Evolutionary conservation across 2,797 vertebrate species (phyloP), one percentile per base, ranked within the genome.

Genomic region (Hapalemur alaotrensis): DNA sequence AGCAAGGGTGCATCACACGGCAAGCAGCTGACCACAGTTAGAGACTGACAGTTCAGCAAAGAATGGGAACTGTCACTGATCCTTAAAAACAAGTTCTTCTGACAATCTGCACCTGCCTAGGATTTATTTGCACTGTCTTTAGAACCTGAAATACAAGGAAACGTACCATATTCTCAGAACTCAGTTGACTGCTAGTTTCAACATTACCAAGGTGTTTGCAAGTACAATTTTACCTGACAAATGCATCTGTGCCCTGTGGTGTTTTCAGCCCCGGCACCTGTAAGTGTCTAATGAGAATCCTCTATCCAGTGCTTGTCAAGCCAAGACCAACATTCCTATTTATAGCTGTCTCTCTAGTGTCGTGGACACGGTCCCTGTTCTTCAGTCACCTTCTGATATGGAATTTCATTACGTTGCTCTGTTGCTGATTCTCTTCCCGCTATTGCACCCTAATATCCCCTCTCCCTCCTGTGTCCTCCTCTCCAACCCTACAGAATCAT

Each of bases 21-120:
- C 38, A 57, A 84, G 54, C 35, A 48, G 57, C 20, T 95, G 73
- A 41, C 95, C 92, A 35, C 75, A 43, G 38, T 75, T 95, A 59
- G 69, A 94, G 38, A 38, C 4, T 80, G 28, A 52, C 43, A 76
- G 30, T 20, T 82, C 73, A 82, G 54, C 32, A 70, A 46, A 76
- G 15, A 23, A 92, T 90, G 13, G n/a, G 89, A 91, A 63, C 61
- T 2, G 0, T 48, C 89, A 5, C 20, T 89, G 54, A 69, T 89
- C 72, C 69, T 82, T 78, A 69, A 32, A 93, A 96, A 61, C 63
- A 97, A 85, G 13, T 92, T 84, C 41, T 91, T 22, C 61, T 79
- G 54, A 70, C 80, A 50, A 61, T n/a, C 10, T 25, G 80, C n/a
- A 63, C 4, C 30, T 86, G 14, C 70, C 86, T 35, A 61, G 54